Evolutionary conservation across 2,888 invertebrate species (phyloP).

Genomic region (Yponomeuta evonymella): DNA sequence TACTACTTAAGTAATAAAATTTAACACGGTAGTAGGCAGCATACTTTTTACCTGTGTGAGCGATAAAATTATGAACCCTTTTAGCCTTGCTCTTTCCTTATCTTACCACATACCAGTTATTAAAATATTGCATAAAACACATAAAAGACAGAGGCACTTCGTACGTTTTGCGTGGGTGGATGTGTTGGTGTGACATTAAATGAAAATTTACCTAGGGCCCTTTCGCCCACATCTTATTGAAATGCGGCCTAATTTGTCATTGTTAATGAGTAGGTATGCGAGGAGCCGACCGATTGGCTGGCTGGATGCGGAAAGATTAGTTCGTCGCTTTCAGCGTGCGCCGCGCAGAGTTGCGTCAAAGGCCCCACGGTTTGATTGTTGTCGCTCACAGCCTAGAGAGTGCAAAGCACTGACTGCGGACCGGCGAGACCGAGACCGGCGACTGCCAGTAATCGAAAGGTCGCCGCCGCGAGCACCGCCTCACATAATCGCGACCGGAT

Average conservation of each 20-base stretch:
- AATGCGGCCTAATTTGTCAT: conserved; percentile 8
- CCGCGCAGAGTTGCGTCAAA: conserved; percentile 28
- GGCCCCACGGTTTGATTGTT: conserved; percentile 29
- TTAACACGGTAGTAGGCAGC: neutral
- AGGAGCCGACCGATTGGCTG: conserved; percentile 3
- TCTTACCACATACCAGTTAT: neutral
- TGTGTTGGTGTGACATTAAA: conserved; percentile 5
- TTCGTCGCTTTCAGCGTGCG: conserved; percentile 4
- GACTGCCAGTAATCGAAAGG: conserved; percentile 49
- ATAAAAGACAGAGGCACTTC: neutral
- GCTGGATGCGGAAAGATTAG: conserved; percentile 5
- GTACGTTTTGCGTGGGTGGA: neutral
- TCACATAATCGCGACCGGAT: conserved; percentile 35
- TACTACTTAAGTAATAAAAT: neutral
- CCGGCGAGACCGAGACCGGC: conserved; percentile 16
- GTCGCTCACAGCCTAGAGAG: conserved; percentile 34
- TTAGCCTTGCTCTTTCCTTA: neutral
- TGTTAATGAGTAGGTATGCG: neutral
- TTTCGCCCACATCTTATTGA: conserved; percentile 12
- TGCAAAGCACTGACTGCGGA: conserved; percentile 51
- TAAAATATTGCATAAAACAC: too few species aligned
- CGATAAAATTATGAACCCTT: neutral
- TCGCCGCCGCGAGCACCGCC: conserved; percentile 46
- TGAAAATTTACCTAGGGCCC: neutral
- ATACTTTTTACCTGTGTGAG: neutral